These are phyloP conservation scores for Brachyalestes nurse DNA, from an alignment of 2,797 vertebrate genomes.

Conservation along the genomic window DNA sequence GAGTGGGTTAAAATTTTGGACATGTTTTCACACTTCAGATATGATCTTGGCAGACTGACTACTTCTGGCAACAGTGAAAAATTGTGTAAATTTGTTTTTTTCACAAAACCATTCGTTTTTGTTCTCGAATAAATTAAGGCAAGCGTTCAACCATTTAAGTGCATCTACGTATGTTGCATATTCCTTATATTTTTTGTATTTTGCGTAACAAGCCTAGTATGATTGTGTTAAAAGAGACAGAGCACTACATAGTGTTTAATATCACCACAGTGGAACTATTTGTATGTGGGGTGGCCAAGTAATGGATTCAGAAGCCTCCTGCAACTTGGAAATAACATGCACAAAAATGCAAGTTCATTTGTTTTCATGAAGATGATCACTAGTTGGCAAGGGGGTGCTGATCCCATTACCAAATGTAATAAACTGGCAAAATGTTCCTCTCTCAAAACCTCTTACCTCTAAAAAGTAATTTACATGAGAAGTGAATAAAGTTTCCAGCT, in stretches of 20 bases:
- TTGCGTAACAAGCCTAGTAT: background rate
- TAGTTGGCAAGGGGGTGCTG: background rate
- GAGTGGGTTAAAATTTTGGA: too few relatives aligned
- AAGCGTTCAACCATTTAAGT: background rate
- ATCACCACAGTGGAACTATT: background rate
- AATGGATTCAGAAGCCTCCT: background rate
- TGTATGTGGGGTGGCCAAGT: too few relatives aligned
- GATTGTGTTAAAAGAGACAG: too few relatives aligned
- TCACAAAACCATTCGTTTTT: too few relatives aligned
- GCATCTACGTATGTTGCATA: background rate
- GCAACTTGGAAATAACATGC: background rate
- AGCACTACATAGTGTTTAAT: background rate
- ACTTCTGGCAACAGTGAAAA: too few relatives aligned
- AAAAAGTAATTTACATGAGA: too few relatives aligned
- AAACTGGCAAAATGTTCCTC: background rate
- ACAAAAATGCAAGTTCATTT: background rate
- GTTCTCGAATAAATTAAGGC: background rate
- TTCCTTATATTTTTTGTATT: background rate
- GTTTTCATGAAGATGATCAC: background rate
- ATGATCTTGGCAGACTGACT: too few relatives aligned
- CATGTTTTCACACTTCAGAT: too few relatives aligned
- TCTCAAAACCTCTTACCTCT: too few relatives aligned
- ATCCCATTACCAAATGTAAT: background rate
- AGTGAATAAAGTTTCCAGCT: too few relatives aligned
- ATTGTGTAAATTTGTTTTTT: too few relatives aligned